Evolutionary conservation across 2,888 invertebrate genomes (phyloP), one percentile per base, ranked within the genome.

Genomic region (Acleris laterana): DNA sequence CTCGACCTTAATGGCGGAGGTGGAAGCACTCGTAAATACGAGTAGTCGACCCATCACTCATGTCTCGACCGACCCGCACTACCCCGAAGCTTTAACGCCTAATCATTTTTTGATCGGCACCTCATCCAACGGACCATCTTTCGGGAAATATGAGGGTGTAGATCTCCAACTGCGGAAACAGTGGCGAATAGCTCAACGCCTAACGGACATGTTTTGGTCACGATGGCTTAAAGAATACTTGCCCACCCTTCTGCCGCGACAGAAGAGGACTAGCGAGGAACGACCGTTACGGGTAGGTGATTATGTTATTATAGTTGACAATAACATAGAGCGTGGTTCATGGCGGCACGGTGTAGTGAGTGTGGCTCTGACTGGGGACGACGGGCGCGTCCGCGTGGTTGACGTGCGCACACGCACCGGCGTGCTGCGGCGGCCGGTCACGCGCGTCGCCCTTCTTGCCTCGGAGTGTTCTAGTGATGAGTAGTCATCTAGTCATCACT

Each of bases 31-130:
- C 0, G 67, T 72, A 1, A 72, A 72, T 44, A n/a, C n/a, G n/a
- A n/a, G n/a, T n/a, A 59, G 87, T 32, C 88, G 76, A 73, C 87
- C 88, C 68, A 81, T 88, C 58, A 83, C 90, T 85, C 73, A 59
- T 78, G 81, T 71, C 51, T 65, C 70, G 6, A 55, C 5, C 6
- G 66, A 68, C 48, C 63, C 69, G 0, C 32, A 59, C 2, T 74
- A 77, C 13, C 68, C 72, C n/a, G 77, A 79, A 57, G 73, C 75
- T 0, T 61, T 80, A 7, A 81, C 81, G 0, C 79, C 77, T 1
- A 81, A 82, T 42, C 77, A 80, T 69, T 77, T 80, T 52, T 61
- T 81, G 51, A 63, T 77, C 13, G 74, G 72, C 1, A 56, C 64
- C 3, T 74, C 74, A 1, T 69, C 69, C 1, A 69, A 62, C 17